A percentile compares a stretch with the other conserved stretches of the same genome.
These are phyloP conservation scores for Drosophila sp. DNA, from an alignment of 1,140 invertebrate genomes.

Conservation along the genomic window DNA sequence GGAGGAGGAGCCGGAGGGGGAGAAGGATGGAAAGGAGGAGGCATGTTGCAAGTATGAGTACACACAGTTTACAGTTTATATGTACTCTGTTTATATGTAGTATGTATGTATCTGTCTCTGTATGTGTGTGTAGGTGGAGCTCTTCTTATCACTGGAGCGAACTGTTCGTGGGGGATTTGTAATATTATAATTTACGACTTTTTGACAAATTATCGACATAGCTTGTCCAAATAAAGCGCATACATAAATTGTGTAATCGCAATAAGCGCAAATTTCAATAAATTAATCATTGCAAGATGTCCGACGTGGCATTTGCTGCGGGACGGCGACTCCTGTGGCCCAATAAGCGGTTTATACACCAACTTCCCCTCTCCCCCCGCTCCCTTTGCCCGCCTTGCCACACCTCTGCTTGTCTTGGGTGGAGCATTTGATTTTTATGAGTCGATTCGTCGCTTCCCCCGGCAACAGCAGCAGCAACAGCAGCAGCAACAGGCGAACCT, in stretches of 20 bases:
- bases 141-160: neutral
- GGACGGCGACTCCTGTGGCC: conserved; percentile 4
- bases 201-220: conserved; percentile 79
- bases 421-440: conserved; percentile 23
- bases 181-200: conserved; percentile 80
- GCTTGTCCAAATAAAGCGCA: conserved; percentile 71
- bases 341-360: conserved; percentile 56
- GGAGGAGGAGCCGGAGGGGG: too few species aligned
- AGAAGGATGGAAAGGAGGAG: too few species aligned
- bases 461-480: conserved; percentile 43
- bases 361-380: too few species aligned
- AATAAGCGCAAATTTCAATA: conserved; percentile 81
- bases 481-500: conserved; percentile 25
- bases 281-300: conserved; percentile 75
- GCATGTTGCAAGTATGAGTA: neutral
- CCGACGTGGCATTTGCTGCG: conserved; percentile 22
- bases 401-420: neutral
- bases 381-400: neutral
- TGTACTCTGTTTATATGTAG: too few species aligned
- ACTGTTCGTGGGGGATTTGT: conserved; percentile 19
- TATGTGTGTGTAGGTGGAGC: too few species aligned
- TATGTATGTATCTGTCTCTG: too few species aligned
- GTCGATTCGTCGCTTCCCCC: neutral
- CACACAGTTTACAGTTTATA: neutral
- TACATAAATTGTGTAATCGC: conserved; percentile 71